Percentiles rank a stretch among this genome's conserved stretches.
Conservation (phyloP, 2,888 invertebrate genomes). For the Heteromyza rotundicornis region DNA sequence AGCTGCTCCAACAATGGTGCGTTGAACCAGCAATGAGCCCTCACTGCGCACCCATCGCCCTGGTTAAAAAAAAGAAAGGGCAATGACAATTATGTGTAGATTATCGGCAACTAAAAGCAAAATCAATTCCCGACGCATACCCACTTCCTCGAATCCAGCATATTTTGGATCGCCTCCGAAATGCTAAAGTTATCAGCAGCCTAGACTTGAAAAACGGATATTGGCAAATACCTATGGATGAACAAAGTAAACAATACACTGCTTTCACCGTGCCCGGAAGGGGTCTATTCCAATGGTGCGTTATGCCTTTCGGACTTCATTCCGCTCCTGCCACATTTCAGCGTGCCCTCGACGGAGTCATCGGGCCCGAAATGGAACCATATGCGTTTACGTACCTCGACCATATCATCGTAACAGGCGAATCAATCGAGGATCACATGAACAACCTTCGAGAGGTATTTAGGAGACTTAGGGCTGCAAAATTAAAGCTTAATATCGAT, state of each 20-base stretch:
- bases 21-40: constrained; percentile 7
- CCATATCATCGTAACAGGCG: background rate
- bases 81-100: constrained; percentile 3
- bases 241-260: background rate
- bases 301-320: constrained; percentile 8
- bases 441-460: background rate
- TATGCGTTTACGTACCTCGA: background rate
- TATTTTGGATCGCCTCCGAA: background rate
- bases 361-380: too few relatives aligned
- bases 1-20: background rate
- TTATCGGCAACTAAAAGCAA: constrained; percentile 12
- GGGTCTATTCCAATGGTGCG: constrained; percentile 1
- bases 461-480: background rate
- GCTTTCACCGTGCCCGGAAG: too few relatives aligned
- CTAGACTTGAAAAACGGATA: constrained; percentile 11
- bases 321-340: background rate
- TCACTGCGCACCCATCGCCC: constrained; percentile 1
- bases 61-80: constrained; percentile 5
- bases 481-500: background rate
- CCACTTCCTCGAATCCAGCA: constrained; percentile 1
- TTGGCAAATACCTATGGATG: constrained; percentile 16
- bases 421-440: background rate
- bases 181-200: background rate
- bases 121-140: constrained; percentile 9
- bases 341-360: background rate